phyloP scores from a whole-genome alignment of 2,797 vertebrate species.

The Helicolenus hilgendorfi region DNA sequence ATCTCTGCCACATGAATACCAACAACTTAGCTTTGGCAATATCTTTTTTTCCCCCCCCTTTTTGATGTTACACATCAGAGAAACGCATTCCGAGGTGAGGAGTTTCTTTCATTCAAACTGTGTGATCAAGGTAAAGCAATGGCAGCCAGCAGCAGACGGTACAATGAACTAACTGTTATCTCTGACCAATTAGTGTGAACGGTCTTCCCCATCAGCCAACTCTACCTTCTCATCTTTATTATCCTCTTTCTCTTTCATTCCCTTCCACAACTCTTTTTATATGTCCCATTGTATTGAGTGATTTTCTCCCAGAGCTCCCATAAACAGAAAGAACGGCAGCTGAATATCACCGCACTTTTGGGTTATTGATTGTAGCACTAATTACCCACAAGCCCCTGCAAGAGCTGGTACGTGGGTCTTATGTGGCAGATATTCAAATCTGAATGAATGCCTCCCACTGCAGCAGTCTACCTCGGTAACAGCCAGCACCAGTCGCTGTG shows the following conservation, averaged over 20 bases:
- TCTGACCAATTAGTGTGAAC: slow-evolving; percentile 30
- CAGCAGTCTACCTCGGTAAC: slow-evolving; percentile 57
- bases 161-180: slow-evolving; percentile 25
- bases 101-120: slow-evolving; percentile 22
- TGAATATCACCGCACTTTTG: slow-evolving; percentile 62
- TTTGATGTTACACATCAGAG: slow-evolving; percentile 53
- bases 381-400: slow-evolving; percentile 80
- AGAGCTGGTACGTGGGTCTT: slow-evolving; percentile 42
- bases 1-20: slow-evolving; percentile 60
- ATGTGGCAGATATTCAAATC: slow-evolving; percentile 74
- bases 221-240: slow-evolving; percentile 39
- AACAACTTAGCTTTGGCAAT: slow-evolving; percentile 44
- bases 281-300: slow-evolving; percentile 18
- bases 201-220: slow-evolving; percentile 3
- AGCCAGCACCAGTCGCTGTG: slow-evolving; percentile 42
- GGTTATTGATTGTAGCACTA: slow-evolving; percentile 78
- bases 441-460: slow-evolving; percentile 66
- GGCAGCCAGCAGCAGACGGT: slow-evolving; percentile 4
- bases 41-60: not conserved
- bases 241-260: slow-evolving; percentile 32
- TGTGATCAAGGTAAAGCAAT: slow-evolving; percentile 27
- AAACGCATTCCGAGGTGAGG: slow-evolving; percentile 28
- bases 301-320: slow-evolving; percentile 45
- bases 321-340: slow-evolving; percentile 39
- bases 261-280: slow-evolving; percentile 14